phyloP scores from a whole-genome alignment of 2,888 invertebrate species.

The Adelognathus sp. region DNA sequence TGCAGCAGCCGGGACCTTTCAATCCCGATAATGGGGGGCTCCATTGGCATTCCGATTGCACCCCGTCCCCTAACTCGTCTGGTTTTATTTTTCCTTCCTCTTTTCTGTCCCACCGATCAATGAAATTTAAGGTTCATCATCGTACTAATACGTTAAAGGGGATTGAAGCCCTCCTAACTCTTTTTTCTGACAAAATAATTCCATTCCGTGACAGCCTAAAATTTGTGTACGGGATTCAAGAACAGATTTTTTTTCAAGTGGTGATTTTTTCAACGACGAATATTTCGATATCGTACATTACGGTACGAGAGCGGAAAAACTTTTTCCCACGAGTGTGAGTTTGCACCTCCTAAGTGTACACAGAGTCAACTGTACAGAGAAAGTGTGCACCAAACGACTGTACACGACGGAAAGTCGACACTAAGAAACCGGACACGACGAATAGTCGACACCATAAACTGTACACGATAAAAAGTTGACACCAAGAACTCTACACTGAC shows the following conservation, averaged over 20 bases:
- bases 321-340: too few species aligned
- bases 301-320: too few species aligned
- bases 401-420: too few species aligned
- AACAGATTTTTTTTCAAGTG: neutral
- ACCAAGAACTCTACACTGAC: too few species aligned
- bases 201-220: neutral
- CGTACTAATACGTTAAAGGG: neutral
- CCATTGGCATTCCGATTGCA: slow-evolving; percentile 13
- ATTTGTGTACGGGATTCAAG: neutral
- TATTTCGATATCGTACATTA: too few species aligned
- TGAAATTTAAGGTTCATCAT: neutral
- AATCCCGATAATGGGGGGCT: slow-evolving; percentile 49
- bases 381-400: too few species aligned
- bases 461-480: too few species aligned
- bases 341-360: too few species aligned
- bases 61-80: neutral
- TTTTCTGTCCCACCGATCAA: neutral
- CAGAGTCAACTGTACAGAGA: too few species aligned
- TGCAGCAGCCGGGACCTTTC: slow-evolving; percentile 56
- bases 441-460: too few species aligned
- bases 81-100: neutral
- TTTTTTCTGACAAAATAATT: neutral
- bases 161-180: neutral
- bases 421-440: too few species aligned
- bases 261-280: neutral